Evolutionary conservation across 2,797 vertebrate species (phyloP), one percentile per base, ranked within the genome.

Genomic region (Galago senegalensis): DNA sequence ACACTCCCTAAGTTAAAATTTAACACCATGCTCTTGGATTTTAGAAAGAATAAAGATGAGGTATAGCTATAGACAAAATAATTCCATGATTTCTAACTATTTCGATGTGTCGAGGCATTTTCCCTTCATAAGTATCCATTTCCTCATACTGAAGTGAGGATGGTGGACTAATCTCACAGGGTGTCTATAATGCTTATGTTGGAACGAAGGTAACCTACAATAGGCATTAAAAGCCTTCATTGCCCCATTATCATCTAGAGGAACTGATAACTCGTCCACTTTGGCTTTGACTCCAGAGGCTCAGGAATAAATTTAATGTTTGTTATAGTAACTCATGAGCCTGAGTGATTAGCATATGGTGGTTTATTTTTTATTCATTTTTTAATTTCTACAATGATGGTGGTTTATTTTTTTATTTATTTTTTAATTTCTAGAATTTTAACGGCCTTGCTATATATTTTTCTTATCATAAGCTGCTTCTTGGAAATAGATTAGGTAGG

Each of bases 391-490:
- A 53, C 14, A 53, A 53, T 53, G 49, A 82, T 31, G 14, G 63
- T 67, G 2, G 7, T 63, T 72, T 61, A 65, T 43, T 93, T 87
- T 61, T 21, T 65, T 53, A 63, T 65, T 81, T 37, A 73, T 63
- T 43, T 81, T 81, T 91, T 87, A 87, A 94, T 65, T 85, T 95
- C 7, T 58, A 75, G 60, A 81, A 81, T 70, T 94, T 93, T 91
- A 61, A 67, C 43, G 79, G 58, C 5, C 43, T 65, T 70, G 7
- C 65, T 91, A 1, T 75, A 49, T 85, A 65, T 21, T 76, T 87
- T 91, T 76, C 29, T 93, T 88, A 91, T 53, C 27, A 85, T 69
- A 92, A 76, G 25, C 65, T 77, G 27, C 53, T 72, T 82, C 89
- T 43, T 70, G 40, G 60, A 88, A 82, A 60, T 40, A 95, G 20